These are phyloP conservation scores for Drosophila helvetica DNA, from an alignment of 2,888 invertebrate species.

Conservation along the genomic window DNA sequence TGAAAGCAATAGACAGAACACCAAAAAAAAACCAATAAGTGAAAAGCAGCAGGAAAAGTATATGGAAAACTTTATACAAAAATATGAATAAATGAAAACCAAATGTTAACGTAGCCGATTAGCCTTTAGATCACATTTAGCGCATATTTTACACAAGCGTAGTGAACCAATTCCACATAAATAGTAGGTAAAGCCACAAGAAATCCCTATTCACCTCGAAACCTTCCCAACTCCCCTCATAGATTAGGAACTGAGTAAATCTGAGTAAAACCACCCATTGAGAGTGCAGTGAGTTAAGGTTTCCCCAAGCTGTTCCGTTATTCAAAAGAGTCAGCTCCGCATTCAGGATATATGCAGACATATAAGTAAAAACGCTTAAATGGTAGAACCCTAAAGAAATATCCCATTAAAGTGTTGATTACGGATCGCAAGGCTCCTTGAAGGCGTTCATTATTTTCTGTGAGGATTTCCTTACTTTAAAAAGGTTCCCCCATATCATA, in stretches of 20 bases:
- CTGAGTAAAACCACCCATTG: neutral
- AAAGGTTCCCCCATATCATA: neutral
- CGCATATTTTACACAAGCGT: slow-evolving; percentile 49
- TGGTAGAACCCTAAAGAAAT: too few species aligned
- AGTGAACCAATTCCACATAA: slow-evolving; percentile 39
- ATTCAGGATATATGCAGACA: neutral
- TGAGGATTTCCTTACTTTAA: too few species aligned
- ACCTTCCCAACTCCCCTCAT: neutral
- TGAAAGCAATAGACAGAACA: slow-evolving; percentile 11
- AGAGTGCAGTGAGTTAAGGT: neutral
- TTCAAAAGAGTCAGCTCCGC: neutral
- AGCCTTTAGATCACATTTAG: slow-evolving; percentile 49
- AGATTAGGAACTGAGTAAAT: slow-evolving; percentile 4
- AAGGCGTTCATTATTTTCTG: too few species aligned
- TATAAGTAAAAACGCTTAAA: too few species aligned
- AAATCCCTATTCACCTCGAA: slow-evolving; percentile 3
- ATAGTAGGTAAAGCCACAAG: neutral
- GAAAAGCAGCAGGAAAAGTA: slow-evolving; percentile 16
- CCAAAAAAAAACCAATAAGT: slow-evolving; percentile 38
- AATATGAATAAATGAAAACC: slow-evolving; percentile 42
- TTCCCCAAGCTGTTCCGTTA: neutral
- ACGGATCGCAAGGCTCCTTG: too few species aligned
- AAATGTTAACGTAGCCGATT: slow-evolving; percentile 53
- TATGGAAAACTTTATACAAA: slow-evolving; percentile 13
- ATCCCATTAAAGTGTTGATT: too few species aligned